Percentiles rank a stretch among this genome's conserved stretches.
phyloP scores from a whole-genome alignment of 1,140 invertebrate genomes.

The Leptinotarsa undecemlineata region DNA sequence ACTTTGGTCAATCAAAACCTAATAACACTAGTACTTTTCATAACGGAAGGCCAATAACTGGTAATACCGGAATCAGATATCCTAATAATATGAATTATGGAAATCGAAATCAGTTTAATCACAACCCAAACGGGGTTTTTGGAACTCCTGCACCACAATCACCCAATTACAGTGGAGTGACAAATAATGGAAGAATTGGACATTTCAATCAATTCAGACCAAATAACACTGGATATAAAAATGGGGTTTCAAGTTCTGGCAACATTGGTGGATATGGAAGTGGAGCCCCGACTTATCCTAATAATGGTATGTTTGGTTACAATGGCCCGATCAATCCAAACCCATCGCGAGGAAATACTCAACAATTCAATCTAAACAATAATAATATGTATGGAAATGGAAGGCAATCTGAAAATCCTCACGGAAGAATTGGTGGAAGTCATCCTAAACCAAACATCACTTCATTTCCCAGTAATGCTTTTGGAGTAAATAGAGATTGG shows the following conservation, averaged over 20 bases:
- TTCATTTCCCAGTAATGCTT: too few relatives aligned
- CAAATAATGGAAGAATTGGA: neutral
- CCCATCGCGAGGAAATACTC: neutral
- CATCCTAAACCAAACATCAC: too few relatives aligned
- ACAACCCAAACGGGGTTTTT: too few relatives aligned
- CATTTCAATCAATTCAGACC: neutral
- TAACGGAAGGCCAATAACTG: neutral
- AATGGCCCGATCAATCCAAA: neutral
- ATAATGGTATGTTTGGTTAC: neutral
- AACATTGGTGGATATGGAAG: neutral
- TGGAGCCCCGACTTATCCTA: too few relatives aligned
- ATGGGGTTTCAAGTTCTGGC: neutral
- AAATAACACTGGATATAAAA: neutral
- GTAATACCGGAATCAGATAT: neutral
- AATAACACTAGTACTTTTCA: neutral
- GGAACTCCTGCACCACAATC: too few relatives aligned
- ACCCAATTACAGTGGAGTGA: too few relatives aligned
- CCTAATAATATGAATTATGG: neutral
- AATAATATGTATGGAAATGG: too few relatives aligned
- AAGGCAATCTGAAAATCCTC: too few relatives aligned
- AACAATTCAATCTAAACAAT: too few relatives aligned
- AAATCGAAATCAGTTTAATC: neutral
- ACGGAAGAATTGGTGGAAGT: too few relatives aligned
- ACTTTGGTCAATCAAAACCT: neutral
- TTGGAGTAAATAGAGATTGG: too few relatives aligned